Base-by-base conservation (phyloP, 2,113 vertebrate species). In the Taxidea taxus region DNA sequence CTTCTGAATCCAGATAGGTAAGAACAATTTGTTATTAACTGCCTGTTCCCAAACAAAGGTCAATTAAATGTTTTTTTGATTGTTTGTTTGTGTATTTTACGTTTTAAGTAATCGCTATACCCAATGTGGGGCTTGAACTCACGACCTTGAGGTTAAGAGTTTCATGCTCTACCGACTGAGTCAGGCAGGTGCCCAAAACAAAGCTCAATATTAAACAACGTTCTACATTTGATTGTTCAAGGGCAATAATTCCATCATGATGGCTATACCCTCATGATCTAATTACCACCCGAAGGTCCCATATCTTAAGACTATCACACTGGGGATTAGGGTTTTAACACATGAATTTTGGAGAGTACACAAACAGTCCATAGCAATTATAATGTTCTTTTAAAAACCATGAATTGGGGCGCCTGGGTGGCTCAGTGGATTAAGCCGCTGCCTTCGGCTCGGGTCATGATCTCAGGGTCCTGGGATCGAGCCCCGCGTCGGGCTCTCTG, bases 1-100 rank as follows among this genome's bases (percentile, higher is more conserved):
- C 60, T 86, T 91, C 66, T 94, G 47, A 96, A 86, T 78, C 83
- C 89, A 96, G 58, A 87, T 60, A 87, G 31, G 12, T 66, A 92
- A 60, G 64, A 93, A 18, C 47, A 82, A 78, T 31, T 96, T 93
- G 31, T 49, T 87, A 88, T 64, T 87, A 96, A 92, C 34, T 91
- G 23, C 93, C 39, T 72, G 6, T 70, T 96, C 64, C 42, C 62
- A 66, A 66, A 34, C 68, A 90, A 90, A 94, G 51, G 42, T 42
- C 15, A 81, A 4, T 51, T 81, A 15, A 74, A 72, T 20, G 4
- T 37, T 70, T 37, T 21, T 37, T 70, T 39, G 60, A 29, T 5
- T 62, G 60, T 62, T 54, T 29, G 11, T 66, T 34, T 62, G 60
- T 72, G 3, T 72, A 13, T 25, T 74, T 74, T 27, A 74, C 39